Conservation (phyloP, 2,797 vertebrate genomes). For the Sciurus carolinensis region DNA sequence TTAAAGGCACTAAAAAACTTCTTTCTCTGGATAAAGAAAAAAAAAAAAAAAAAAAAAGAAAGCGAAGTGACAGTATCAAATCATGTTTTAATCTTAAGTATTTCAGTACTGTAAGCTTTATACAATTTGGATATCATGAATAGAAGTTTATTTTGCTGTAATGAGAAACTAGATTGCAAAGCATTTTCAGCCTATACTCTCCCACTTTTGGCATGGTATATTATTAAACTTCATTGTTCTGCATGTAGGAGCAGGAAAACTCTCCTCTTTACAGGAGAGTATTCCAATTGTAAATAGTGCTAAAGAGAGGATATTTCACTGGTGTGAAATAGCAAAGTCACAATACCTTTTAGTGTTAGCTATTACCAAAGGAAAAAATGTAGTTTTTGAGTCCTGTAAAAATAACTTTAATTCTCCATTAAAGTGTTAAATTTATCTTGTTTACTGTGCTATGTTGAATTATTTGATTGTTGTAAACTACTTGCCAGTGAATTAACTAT, state of each 20-base stretch:
- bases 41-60: not conserved
- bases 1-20: not conserved
- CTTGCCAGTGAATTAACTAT: slow-evolving; percentile 24
- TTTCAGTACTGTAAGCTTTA: slow-evolving; percentile 55
- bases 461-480: slow-evolving; percentile 56
- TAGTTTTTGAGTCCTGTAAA: slow-evolving; percentile 51
- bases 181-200: not conserved
- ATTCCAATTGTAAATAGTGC: not conserved
- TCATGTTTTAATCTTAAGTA: not conserved
- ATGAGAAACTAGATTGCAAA: slow-evolving; percentile 1
- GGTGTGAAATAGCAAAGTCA: not conserved
- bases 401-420: slow-evolving; percentile 1
- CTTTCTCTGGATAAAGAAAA: not conserved
- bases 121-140: not conserved
- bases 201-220: not conserved
- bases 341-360: not conserved
- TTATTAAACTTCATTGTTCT: not conserved
- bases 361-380: not conserved
- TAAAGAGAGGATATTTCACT: not conserved
- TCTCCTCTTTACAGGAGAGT: not conserved
- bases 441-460: not conserved
- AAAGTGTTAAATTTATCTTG: slow-evolving; percentile 1
- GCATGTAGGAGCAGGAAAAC: not conserved
- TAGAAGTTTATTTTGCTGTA: slow-evolving; percentile 47
- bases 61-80: not conserved